A percentile compares a stretch with the other conserved stretches of the same genome.
Evolutionary conservation across 2,888 invertebrate genomes (phyloP).

Genomic region (Microctonus hyperodae): DNA sequence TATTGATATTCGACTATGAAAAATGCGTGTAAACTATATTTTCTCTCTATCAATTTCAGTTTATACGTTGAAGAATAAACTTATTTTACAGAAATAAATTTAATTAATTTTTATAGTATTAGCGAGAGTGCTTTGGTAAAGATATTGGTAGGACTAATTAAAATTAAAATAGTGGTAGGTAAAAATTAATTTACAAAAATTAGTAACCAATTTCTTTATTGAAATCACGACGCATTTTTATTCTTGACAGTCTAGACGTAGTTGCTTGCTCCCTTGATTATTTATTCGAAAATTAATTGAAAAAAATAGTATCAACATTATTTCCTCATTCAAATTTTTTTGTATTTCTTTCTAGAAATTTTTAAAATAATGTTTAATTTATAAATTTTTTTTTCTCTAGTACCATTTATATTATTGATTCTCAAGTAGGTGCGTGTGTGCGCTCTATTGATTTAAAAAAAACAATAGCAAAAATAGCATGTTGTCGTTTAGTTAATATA

Average conservation of each 20-base stretch:
- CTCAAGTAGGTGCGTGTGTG: conserved; percentile 43
- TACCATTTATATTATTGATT: conserved; percentile 7
- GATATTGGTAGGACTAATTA: background rate
- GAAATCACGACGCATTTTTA: background rate
- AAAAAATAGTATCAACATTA: conserved; percentile 9
- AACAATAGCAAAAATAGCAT: background rate
- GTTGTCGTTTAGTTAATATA: conserved; percentile 8
- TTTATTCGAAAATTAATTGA: background rate
- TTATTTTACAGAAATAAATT: conserved; percentile 37
- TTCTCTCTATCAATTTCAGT: conserved; percentile 32
- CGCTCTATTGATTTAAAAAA: conserved; percentile 33
- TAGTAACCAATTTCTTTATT: conserved; percentile 8
- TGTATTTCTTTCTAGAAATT: background rate
- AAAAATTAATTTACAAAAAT: background rate
- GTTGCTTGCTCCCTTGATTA: conserved; percentile 34
- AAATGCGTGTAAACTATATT: conserved; percentile 27
- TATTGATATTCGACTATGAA: conserved; percentile 26
- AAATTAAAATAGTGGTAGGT: background rate
- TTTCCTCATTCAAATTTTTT: conserved; percentile 16
- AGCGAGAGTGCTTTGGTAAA: background rate
- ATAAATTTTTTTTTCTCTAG: conserved; percentile 1
- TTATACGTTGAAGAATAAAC: conserved; percentile 37
- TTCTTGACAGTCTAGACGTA: conserved; percentile 19
- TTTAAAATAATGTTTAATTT: conserved; percentile 19
- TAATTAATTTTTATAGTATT: conserved; percentile 13